Conservation (phyloP, 35 echinoderm and acorn worm species). For the Amphiura filiformis region DNA sequence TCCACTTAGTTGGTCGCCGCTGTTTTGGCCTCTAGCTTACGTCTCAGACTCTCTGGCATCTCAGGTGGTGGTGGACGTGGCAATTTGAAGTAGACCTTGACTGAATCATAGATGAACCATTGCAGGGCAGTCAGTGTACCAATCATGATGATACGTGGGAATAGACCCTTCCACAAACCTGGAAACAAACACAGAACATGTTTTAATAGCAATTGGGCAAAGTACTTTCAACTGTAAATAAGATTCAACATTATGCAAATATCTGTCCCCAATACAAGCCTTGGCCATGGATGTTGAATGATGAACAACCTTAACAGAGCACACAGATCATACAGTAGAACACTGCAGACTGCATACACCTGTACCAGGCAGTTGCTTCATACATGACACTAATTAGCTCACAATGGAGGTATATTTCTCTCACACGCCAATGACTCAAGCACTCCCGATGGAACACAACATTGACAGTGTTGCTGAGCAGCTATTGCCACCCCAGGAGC, state of each 20-base stretch:
- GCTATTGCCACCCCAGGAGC: conserved; percentile 63
- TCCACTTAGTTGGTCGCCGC: no score
- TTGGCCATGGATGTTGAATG: background rate
- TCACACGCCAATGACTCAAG: conserved; percentile 99
- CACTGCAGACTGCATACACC: background rate
- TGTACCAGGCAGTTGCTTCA: background rate
- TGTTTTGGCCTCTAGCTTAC: no score
- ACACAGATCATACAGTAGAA: background rate
- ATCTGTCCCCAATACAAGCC: background rate
- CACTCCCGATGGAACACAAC: conserved; percentile 95
- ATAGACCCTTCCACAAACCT: no score
- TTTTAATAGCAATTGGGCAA: no score
- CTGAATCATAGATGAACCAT: no score
- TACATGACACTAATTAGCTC: background rate
- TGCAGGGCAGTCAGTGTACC: no score
- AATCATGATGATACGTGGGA: no score
- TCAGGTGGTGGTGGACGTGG: no score
- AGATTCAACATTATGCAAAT: background rate
- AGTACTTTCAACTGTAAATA: no score
- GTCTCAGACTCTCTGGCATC: no score
- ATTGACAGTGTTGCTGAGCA: conserved; percentile 86
- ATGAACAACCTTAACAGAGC: background rate
- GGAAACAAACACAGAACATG: no score
- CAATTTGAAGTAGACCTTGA: no score
- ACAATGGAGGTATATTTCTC: conserved; percentile 90